Evolutionary conservation across 2,888 invertebrate species (phyloP).

Genomic region (Caenorhabditis sp.): DNA sequence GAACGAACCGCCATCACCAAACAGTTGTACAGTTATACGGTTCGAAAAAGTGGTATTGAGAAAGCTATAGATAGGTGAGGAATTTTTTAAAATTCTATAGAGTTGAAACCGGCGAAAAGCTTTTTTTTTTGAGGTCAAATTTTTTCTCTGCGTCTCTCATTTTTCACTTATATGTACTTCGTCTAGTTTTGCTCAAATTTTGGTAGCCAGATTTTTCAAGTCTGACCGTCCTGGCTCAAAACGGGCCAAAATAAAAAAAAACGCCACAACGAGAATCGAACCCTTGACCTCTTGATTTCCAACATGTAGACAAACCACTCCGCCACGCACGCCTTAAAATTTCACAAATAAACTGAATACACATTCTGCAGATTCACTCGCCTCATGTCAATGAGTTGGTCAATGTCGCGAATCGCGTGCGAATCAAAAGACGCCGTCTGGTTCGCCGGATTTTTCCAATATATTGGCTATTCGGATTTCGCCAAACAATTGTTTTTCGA

Average conservation of each 20-base stretch:
- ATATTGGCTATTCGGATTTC: slow-evolving; percentile 64
- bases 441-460: slow-evolving; percentile 68
- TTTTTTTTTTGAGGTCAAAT: too few species aligned
- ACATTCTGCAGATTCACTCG: slow-evolving; percentile 57
- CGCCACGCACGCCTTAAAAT: too few species aligned
- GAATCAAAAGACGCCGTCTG: slow-evolving; percentile 69
- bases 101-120: background rate
- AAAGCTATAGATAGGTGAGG: slow-evolving; percentile 62
- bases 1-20: slow-evolving; percentile 63
- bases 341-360: too few species aligned
- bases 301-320: too few species aligned
- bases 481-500: slow-evolving; percentile 66
- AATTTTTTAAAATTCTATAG: background rate
- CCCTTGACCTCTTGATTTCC: too few species aligned
- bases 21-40: slow-evolving; percentile 65
- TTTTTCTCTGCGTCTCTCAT: too few species aligned
- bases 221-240: too few species aligned
- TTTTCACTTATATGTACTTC: too few species aligned
- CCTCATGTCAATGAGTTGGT: slow-evolving; percentile 66
- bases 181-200: too few species aligned
- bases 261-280: too few species aligned
- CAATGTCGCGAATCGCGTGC: slow-evolving; percentile 67
- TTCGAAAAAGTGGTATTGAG: slow-evolving; percentile 56
- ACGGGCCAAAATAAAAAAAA: too few species aligned
- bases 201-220: too few species aligned